Evolutionary conservation across 2,797 vertebrate genomes (phyloP).

Genomic region (Propithecus perrieri): DNA sequence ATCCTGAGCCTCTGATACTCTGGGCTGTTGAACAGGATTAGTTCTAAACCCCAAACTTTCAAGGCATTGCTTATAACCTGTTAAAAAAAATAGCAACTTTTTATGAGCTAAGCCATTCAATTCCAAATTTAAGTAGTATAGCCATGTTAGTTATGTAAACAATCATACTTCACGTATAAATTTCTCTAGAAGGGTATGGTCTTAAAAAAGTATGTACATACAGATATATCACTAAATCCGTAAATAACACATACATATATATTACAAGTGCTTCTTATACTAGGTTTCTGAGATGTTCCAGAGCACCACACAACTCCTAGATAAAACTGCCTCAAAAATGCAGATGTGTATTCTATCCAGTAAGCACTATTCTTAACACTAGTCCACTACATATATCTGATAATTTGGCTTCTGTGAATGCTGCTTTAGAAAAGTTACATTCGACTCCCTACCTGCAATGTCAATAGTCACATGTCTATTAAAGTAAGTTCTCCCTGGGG

Average conservation of each 20-base stretch:
- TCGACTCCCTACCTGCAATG: not conserved
- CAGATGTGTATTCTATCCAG: not conserved
- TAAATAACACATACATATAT: not conserved
- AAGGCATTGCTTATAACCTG: constrained; percentile 99
- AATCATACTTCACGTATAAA: not conserved
- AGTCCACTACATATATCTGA: not conserved
- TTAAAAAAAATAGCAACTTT: constrained; percentile 77
- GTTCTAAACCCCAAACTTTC: constrained; percentile 98
- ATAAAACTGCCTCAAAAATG: not conserved
- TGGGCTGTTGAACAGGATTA: constrained; percentile 98
- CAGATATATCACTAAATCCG: constrained; percentile 40
- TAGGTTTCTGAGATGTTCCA: constrained; percentile 26
- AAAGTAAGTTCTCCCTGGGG: not conserved
- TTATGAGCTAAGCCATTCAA: constrained; percentile 69
- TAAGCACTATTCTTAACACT: not conserved
- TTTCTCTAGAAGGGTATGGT: constrained; percentile 33
- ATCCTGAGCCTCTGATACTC: constrained; percentile 97
- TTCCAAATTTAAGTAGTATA: constrained; percentile 70
- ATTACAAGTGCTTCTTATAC: constrained; percentile 19
- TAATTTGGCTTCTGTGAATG: not conserved
- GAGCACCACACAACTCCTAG: constrained; percentile 31
- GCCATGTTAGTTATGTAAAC: constrained; percentile 41
- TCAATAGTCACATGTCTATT: not conserved
- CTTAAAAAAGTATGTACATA: not conserved
- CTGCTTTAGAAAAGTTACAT: not conserved